Evolutionary conservation across 2,797 vertebrate species (phyloP).

Genomic region (Malurus splendens): DNA sequence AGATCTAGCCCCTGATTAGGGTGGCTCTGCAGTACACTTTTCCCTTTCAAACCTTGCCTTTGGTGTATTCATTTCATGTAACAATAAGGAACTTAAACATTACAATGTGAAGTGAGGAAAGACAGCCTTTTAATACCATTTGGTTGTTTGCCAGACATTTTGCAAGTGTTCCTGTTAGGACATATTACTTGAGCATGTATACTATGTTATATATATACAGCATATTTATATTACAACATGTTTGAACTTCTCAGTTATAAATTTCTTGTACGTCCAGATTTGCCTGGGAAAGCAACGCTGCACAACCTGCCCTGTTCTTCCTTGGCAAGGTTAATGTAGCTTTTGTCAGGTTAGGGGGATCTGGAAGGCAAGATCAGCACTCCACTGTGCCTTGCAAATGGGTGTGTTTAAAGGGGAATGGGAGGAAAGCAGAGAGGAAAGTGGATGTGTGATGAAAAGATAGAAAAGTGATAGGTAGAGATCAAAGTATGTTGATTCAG

Average conservation of each 20-base stretch:
- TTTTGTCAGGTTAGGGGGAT: constrained; percentile 50
- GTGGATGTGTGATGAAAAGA: constrained; percentile 19
- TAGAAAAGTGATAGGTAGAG: constrained; percentile 39
- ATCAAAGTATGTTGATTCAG: constrained; percentile 45
- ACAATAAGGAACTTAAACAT: background rate
- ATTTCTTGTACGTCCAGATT: constrained; percentile 14
- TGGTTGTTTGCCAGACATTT: constrained; percentile 34
- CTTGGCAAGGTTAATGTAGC: constrained; percentile 4
- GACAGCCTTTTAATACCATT: background rate
- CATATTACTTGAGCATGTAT: background rate
- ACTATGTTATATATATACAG: background rate
- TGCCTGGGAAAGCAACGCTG: constrained; percentile 45
- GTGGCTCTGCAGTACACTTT: background rate
- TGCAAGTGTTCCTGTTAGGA: constrained; percentile 32
- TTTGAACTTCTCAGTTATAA: constrained; percentile 48
- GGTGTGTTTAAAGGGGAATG: constrained; percentile 28
- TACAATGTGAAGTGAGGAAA: background rate
- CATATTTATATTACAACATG: constrained; percentile 46
- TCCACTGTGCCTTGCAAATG: background rate
- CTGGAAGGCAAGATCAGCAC: constrained; percentile 23
- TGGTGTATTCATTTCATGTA: background rate
- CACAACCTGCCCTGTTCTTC: constrained; percentile 46
- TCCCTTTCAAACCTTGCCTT: background rate
- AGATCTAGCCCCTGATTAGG: background rate
- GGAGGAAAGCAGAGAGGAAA: constrained; percentile 43